Conservation (phyloP, 2,888 invertebrate species). For the Ernsta delagoae region DNA sequence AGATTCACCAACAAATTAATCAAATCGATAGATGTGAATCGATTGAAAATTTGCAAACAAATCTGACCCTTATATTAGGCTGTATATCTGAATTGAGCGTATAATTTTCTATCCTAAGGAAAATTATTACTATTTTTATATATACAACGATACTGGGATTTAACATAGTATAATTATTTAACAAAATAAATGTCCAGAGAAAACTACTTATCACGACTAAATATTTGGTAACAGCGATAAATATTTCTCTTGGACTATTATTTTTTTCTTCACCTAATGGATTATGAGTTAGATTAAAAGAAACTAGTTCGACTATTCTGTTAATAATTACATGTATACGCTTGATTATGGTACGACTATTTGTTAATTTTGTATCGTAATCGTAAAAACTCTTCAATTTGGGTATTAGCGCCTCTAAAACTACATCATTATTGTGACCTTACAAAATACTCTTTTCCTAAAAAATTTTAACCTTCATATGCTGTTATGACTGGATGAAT, state of each 20-base stretch:
- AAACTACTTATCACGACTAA: conserved; percentile 38
- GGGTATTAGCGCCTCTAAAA: conserved; percentile 16
- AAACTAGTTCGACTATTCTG: conserved; percentile 11
- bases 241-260: conserved; percentile 39
- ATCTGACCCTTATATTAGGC: conserved; percentile 19
- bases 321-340: conserved; percentile 22
- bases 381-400: neutral
- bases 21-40: conserved; percentile 22
- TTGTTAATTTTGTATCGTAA: too few species aligned
- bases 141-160: conserved; percentile 23
- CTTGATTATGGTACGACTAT: conserved; percentile 6
- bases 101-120: conserved; percentile 18
- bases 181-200: conserved; percentile 31
- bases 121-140: conserved; percentile 26
- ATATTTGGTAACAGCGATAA: conserved; percentile 28
- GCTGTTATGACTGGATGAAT: neutral
- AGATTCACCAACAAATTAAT: conserved; percentile 29
- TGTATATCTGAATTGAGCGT: conserved; percentile 22
- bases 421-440: too few species aligned
- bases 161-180: conserved; percentile 18
- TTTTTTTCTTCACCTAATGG: conserved; percentile 15
- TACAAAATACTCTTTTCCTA: too few species aligned
- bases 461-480: neutral
- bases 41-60: conserved; percentile 22
- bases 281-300: conserved; percentile 27